Percentiles rank a stretch among this genome's conserved stretches.
These are phyloP conservation scores for Alectoris magna DNA, from an alignment of 2,797 vertebrate species.

Conservation along the genomic window DNA sequence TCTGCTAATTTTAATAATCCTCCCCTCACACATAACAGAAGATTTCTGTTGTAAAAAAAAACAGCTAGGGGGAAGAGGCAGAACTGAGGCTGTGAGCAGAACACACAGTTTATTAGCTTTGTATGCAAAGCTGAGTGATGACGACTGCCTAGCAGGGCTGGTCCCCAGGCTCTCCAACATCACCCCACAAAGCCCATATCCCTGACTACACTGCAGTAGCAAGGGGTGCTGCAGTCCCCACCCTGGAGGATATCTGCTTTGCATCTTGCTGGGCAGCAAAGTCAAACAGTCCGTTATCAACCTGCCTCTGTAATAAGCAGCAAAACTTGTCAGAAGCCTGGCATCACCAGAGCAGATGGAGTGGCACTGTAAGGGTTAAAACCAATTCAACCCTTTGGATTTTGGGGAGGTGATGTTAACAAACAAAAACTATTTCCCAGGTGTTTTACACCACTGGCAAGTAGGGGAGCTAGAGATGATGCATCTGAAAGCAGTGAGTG, in stretches of 20 bases:
- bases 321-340: not conserved
- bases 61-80: not conserved
- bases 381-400: not conserved
- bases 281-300: not conserved
- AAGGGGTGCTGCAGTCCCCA: not conserved
- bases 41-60: not conserved
- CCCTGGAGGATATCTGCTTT: not conserved
- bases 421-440: not conserved
- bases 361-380: not conserved
- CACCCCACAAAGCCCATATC: not conserved
- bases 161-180: not conserved
- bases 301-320: not conserved
- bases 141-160: not conserved
- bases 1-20: constrained; percentile 11
- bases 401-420: not conserved
- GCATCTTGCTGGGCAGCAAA: not conserved
- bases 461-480: not conserved
- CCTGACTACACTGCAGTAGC: not conserved
- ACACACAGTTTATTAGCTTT: not conserved
- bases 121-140: not conserved
- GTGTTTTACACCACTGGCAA: not conserved
- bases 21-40: not conserved
- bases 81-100: not conserved
- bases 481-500: not conserved
- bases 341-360: not conserved